Evolutionary conservation across 37 sponge, comb jelly and placozoan species (phyloP), one percentile per base, ranked within the genome.

Genomic region (Tethya wilhelma): DNA sequence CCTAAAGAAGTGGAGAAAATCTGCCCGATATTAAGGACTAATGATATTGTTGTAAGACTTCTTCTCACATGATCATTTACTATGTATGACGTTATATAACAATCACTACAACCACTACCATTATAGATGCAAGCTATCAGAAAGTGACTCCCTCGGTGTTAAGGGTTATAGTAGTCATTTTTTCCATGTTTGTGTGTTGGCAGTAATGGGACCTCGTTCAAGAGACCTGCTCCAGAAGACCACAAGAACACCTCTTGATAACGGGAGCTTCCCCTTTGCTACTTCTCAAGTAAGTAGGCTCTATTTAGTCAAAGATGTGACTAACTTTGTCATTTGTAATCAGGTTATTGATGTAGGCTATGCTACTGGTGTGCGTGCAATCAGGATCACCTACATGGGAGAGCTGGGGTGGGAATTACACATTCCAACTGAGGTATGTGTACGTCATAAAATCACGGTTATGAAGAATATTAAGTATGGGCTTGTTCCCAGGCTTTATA

Each of bases 391-490:
- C 30, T 91, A 67, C 62, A 80, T 95, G 12, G 95, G 95, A 41
- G 92, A 95, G 77, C 79, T 85, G 31, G 95, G 95, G 8, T 95
- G 93, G 93, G 95, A 95, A 72, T 71, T 95, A 65, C 82, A 95
- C 67, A 67, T 95, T 9, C 95, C 95, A 1, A 73, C 73, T 44
- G 93, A 93, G 78, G 81, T 73, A 39, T 36, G n/a, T n/a, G n/a
- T n/a, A n/a, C n/a, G n/a, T n/a, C n/a, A n/a, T n/a, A n/a, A n/a
- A n/a, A n/a, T n/a, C n/a, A n/a, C n/a, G n/a, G n/a, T n/a, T n/a
- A n/a, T n/a, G n/a, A n/a, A n/a, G n/a, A n/a, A n/a, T n/a, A n/a
- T n/a, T n/a, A n/a, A n/a, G n/a, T n/a, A n/a, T n/a, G n/a, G n/a
- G n/a, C n/a, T n/a, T n/a, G n/a, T n/a, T n/a, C n/a, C n/a, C n/a